Base-by-base conservation (phyloP, 2,888 invertebrate species). In the Spodoptera exigua region DNA sequence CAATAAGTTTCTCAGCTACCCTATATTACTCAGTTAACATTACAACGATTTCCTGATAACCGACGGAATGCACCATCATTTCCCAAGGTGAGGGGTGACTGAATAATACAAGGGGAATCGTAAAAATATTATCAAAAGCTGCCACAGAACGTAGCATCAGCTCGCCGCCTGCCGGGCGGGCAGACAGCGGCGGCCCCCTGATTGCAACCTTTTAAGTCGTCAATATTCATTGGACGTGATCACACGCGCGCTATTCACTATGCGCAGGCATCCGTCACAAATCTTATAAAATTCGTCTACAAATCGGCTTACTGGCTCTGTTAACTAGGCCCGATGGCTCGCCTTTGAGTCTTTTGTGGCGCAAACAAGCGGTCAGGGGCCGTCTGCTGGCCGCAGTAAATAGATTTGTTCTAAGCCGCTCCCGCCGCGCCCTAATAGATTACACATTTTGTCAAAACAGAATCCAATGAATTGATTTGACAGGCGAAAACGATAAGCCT, bases 391-490 rank as follows among this genome's bases (percentile, higher is more conserved):
- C 59, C 60, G 61, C 56, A 64, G 70, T 84, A 80, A 85, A 80
- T 75, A 81, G 84, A 85, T 86, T 84, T 81, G 76, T 78, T 68
- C 59, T 78, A 75, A 81, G 79, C 81, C 75, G 56, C 76, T 63
- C 61, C 61, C 45, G 59, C 51, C 55, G 65, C 61, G 63, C 27
- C 71, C 70, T 82, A 83, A 87, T 83, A 83, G 81, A 82, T 82
- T 82, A 83, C 81, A 81, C 84, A 84, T 89, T 27, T 87, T 87
- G 84, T 84, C 85, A 82, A 85, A 88, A 88, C 83, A 81, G 75
- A 80, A 76, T 81, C 74, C 61, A 49, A 57, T 60, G 57, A 73
- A 77, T 75, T 73, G 73, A 75, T 77, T 74, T 56, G 70, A 74
- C 62, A 43, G 35, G 44, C 61, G 54, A 58, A 46, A 53, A 46